A percentile compares a stretch with the other conserved stretches of the same genome.
These are phyloP conservation scores for Actenoides lindsayi DNA, from an alignment of 2,113 vertebrate genomes.

Conservation along the genomic window DNA sequence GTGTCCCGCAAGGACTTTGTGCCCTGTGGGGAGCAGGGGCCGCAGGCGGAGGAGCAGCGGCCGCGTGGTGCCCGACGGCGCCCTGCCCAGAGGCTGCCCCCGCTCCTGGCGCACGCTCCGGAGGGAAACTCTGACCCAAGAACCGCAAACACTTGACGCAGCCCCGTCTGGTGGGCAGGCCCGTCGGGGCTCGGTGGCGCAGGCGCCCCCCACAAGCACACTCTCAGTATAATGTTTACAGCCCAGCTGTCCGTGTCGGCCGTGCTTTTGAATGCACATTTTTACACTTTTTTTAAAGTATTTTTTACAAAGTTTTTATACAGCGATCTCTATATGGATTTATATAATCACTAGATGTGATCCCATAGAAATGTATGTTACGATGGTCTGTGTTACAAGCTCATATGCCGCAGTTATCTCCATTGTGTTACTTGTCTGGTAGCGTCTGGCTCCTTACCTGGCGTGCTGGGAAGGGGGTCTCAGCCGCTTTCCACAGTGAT, in stretches of 20 bases:
- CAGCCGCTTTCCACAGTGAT: neutral
- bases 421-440: constrained; percentile 74
- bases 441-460: constrained; percentile 55
- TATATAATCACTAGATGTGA: constrained; percentile 94
- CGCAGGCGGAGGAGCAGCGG: neutral
- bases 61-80: accelerated
- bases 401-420: constrained; percentile 79
- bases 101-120: neutral
- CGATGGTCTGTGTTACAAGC: constrained; percentile 87
- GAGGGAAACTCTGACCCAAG: constrained; percentile 38
- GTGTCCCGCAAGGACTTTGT: neutral
- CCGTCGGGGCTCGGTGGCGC: constrained; percentile 83
- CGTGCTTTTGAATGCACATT: constrained; percentile 87
- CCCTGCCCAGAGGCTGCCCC: neutral
- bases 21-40: neutral
- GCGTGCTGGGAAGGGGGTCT: constrained; percentile 17
- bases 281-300: constrained; percentile 85
- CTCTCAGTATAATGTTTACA: constrained; percentile 92
- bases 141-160: constrained; percentile 66
- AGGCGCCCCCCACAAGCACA: constrained; percentile 94
- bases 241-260: constrained; percentile 84
- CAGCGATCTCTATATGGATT: constrained; percentile 91
- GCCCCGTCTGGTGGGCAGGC: constrained; percentile 69
- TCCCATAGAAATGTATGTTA: constrained; percentile 85
- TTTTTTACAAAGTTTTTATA: constrained; percentile 92